Conservation (phyloP, 2,113 vertebrate species). For the Hyperopisus bebe region DNA sequence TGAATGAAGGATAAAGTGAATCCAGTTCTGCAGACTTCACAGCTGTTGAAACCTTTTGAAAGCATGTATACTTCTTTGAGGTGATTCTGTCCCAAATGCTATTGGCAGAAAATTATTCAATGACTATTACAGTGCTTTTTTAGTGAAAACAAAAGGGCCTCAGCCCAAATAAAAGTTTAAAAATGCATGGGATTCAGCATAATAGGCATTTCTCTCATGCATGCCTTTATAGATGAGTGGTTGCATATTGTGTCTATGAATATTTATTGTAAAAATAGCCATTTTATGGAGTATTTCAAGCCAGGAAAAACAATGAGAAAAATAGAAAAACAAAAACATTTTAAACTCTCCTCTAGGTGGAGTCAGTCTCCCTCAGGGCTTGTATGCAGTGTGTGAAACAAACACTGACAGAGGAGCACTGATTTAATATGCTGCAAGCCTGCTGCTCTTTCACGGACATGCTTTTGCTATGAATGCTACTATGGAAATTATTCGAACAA, state of each 20-base stretch:
- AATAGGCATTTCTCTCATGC: not conserved
- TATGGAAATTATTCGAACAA: not conserved
- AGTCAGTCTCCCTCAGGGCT: conserved; percentile 56
- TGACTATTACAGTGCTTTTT: conserved; percentile 23
- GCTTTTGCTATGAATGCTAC: not conserved
- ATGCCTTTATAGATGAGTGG: not conserved
- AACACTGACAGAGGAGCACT: conserved; percentile 16
- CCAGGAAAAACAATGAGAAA: not conserved
- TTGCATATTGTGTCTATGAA: not conserved
- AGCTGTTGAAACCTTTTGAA: conserved; percentile 42
- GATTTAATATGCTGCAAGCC: not conserved
- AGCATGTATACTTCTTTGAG: conserved; percentile 25
- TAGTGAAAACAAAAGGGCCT: not conserved
- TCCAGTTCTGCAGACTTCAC: conserved; percentile 41
- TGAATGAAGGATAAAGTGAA: conserved; percentile 62
- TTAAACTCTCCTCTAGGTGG: conserved; percentile 60
- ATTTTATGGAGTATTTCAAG: not conserved
- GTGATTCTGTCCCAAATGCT: conserved; percentile 36
- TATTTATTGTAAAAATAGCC: not conserved
- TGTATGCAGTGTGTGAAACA: not conserved
- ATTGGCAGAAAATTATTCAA: conserved; percentile 15
- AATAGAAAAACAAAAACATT: not conserved
- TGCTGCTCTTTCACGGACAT: not conserved
- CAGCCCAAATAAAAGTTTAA: conserved; percentile 3
- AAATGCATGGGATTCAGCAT: not conserved